phyloP scores from a whole-genome alignment of 2,888 invertebrate genomes.

The Pristionchus arcanus region DNA sequence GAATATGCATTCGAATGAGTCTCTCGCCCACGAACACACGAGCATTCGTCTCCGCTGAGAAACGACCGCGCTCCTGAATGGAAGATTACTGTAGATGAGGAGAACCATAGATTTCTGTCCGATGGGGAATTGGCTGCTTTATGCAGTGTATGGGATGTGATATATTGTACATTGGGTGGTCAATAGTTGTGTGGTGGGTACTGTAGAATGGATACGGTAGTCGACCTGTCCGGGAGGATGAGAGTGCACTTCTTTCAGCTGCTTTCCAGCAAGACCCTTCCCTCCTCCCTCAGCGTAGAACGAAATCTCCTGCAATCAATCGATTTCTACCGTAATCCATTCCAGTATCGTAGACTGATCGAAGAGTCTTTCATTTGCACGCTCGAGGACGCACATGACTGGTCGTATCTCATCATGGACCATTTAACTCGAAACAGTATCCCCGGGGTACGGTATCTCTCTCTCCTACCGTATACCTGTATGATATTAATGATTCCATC shows the following conservation, averaged over 20 bases:
- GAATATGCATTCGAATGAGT: slow-evolving; percentile 30
- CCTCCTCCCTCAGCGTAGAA: slow-evolving; percentile 40
- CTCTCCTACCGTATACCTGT: neutral
- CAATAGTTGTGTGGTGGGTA: neutral
- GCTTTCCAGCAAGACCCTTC: slow-evolving; percentile 41
- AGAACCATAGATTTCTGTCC: neutral
- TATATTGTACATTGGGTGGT: neutral
- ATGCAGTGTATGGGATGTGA: neutral
- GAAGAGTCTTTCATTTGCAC: neutral
- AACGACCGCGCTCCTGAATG: slow-evolving; percentile 17
- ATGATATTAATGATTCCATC: slow-evolving; percentile 49
- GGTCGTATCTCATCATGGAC: neutral
- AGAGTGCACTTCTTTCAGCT: slow-evolving; percentile 19
- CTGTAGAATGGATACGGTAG: slow-evolving; percentile 7
- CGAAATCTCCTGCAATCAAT: slow-evolving; percentile 13
- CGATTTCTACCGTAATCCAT: neutral
- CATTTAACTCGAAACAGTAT: neutral
- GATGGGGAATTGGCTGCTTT: neutral
- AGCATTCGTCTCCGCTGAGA: slow-evolving; percentile 32
- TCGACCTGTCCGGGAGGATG: neutral
- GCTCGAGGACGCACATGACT: neutral
- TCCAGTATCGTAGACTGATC: neutral
- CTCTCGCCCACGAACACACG: slow-evolving; percentile 49
- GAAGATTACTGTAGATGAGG: neutral
- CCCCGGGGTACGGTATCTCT: neutral